A percentile compares a stretch with the other conserved stretches of the same genome.
Evolutionary conservation across 1,140 invertebrate genomes (phyloP).

Genomic region (Idris sp.): DNA sequence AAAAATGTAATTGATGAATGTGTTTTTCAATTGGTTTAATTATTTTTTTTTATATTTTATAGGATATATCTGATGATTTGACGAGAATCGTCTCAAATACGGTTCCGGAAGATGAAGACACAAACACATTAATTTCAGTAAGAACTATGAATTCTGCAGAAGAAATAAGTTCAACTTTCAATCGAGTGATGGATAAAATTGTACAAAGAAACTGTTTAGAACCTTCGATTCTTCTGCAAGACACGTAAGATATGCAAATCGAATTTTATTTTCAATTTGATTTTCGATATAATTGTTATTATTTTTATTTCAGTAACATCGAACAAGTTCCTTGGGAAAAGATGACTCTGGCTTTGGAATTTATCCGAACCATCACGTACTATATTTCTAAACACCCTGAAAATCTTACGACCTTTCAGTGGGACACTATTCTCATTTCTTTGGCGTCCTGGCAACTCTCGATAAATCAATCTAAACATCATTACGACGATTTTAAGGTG

Average conservation of each 20-base stretch:
- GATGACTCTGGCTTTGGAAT: conserved; percentile 69
- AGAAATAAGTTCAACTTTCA: conserved; percentile 3
- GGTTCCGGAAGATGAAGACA: conserved; percentile 25
- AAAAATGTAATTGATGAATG: too few species aligned
- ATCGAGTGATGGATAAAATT: conserved; percentile 43
- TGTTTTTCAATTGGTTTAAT: too few species aligned
- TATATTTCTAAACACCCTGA: conserved; percentile 70
- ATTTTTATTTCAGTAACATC: conserved; percentile 68
- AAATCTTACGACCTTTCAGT: conserved; percentile 77
- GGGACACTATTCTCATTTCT: conserved; percentile 84
- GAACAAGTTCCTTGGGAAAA: conserved; percentile 68
- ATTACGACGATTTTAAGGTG: conserved; percentile 74
- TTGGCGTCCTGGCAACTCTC: conserved; percentile 81
- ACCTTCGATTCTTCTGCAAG: conserved; percentile 58
- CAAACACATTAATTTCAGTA: conserved; percentile 27
- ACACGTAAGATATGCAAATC: conserved; percentile 62
- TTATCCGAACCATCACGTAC: conserved; percentile 71
- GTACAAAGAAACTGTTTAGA: conserved; percentile 60
- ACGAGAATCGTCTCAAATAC: conserved; percentile 17
- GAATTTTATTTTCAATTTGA: conserved; percentile 6
- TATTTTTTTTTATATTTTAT: conserved; percentile 2
- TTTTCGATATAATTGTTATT: neutral
- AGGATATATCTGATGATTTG: conserved; percentile 35
- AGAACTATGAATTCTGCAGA: conserved; percentile 31
- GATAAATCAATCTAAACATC: conserved; percentile 74